phyloP scores from a whole-genome alignment of 2,113 vertebrate genomes.

The Chlorodrepanis virens region DNA sequence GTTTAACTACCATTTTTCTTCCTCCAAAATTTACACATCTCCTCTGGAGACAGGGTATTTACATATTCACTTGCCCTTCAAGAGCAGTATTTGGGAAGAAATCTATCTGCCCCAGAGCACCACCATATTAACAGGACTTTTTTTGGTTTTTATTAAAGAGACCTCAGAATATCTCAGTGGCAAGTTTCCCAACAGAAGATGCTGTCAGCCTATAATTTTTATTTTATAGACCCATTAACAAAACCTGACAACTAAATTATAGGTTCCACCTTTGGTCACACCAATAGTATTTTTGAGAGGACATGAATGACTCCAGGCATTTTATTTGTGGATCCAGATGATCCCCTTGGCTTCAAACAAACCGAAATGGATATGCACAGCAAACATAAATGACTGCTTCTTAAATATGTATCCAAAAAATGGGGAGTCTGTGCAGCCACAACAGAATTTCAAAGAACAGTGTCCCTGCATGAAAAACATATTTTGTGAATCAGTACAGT shows the following conservation, averaged over 20 bases:
- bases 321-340: conserved; percentile 1
- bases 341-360: conserved; percentile 1
- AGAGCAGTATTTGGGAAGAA: not conserved
- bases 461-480: not conserved
- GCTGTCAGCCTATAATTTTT: conserved; percentile 47
- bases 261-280: not conserved
- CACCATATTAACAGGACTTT: not conserved
- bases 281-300: not conserved
- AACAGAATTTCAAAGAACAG: not conserved
- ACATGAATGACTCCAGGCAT: not conserved
- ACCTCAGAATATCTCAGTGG: not conserved
- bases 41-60: not conserved
- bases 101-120: not conserved
- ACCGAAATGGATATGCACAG: not conserved
- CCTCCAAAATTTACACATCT: not conserved
- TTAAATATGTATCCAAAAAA: not conserved
- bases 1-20: not conserved
- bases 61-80: not conserved
- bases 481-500: conserved; percentile 6
- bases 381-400: conserved; percentile 5
- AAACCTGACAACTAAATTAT: conserved; percentile 53
- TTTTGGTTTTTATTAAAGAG: not conserved
- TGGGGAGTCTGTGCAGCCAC: not conserved
- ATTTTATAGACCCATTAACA: conserved; percentile 31
- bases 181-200: not conserved